phyloP scores from a whole-genome alignment of 2,113 vertebrate genomes.

The Pionites leucogaster region DNA sequence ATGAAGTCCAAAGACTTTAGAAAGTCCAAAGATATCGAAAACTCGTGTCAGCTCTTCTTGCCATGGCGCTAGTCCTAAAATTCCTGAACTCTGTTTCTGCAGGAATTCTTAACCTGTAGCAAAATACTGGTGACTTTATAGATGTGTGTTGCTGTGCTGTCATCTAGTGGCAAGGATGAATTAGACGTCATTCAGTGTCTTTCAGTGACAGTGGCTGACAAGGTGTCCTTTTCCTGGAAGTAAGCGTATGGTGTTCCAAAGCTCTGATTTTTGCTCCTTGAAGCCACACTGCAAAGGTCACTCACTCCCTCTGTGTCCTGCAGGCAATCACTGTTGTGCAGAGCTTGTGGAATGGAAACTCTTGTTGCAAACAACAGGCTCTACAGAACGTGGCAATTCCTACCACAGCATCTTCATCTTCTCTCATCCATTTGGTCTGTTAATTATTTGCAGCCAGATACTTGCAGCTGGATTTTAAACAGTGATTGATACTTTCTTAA shows the following conservation, averaged over 20 bases:
- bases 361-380: not conserved
- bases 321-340: not conserved
- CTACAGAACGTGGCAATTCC: not conserved
- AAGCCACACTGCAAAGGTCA: not conserved
- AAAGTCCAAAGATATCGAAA: not conserved
- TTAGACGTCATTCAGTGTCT: slow-evolving; percentile 30
- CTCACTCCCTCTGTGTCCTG: not conserved
- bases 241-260: rapidly evolving
- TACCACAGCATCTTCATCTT: not conserved
- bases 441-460: slow-evolving; percentile 45
- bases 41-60: not conserved
- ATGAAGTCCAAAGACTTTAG: not conserved
- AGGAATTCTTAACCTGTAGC: slow-evolving; percentile 41
- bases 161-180: slow-evolving; percentile 78
- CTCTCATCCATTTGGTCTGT: not conserved
- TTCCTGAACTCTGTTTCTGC: not conserved
- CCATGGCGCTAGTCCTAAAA: not conserved
- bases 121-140: slow-evolving; percentile 34
- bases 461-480: slow-evolving; percentile 50
- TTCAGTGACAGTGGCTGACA: not conserved
- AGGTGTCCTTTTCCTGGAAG: not conserved
- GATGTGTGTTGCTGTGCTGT: slow-evolving; percentile 72
- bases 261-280: not conserved
- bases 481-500: slow-evolving; percentile 46
- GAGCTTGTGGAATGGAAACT: not conserved